A percentile compares a stretch with the other conserved stretches of the same genome.
phyloP scores from a whole-genome alignment of 2,113 vertebrate species.

The Neotoma lepida region DNA sequence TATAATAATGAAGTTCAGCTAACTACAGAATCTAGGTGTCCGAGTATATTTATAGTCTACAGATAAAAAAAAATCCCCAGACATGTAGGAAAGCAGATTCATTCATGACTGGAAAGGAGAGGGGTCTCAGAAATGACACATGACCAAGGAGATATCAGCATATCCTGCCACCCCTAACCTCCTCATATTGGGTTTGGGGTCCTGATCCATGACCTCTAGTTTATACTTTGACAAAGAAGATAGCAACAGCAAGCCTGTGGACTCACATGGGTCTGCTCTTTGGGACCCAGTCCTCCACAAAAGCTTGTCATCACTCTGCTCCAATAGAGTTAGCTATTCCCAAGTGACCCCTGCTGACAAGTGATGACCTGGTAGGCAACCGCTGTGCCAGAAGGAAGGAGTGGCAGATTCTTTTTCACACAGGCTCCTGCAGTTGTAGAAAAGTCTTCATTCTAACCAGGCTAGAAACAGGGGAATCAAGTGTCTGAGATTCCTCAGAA shows the following conservation, averaged over 20 bases:
- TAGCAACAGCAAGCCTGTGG: background rate
- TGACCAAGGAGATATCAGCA: background rate
- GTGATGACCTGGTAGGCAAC: background rate
- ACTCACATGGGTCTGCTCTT: background rate
- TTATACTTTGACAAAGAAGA: background rate
- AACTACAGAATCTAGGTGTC: background rate
- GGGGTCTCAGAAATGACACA: background rate
- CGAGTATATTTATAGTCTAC: background rate
- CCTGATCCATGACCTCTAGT: background rate
- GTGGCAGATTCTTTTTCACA: background rate
- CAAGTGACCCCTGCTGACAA: background rate
- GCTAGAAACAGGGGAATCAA: background rate
- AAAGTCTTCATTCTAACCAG: slow-evolving; percentile 54
- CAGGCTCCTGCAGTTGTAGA: background rate
- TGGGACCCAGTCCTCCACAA: background rate
- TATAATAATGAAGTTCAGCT: background rate
- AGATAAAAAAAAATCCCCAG: background rate
- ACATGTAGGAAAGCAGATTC: background rate
- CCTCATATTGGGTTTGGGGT: background rate
- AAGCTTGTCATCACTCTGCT: background rate
- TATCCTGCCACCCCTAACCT: background rate
- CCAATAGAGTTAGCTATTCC: background rate
- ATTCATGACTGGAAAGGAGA: background rate
- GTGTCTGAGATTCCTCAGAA: slow-evolving; percentile 49
- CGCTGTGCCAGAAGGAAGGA: background rate